Conservation (phyloP, 2,888 invertebrate genomes). For the Ecdyonurus torrentis region DNA sequence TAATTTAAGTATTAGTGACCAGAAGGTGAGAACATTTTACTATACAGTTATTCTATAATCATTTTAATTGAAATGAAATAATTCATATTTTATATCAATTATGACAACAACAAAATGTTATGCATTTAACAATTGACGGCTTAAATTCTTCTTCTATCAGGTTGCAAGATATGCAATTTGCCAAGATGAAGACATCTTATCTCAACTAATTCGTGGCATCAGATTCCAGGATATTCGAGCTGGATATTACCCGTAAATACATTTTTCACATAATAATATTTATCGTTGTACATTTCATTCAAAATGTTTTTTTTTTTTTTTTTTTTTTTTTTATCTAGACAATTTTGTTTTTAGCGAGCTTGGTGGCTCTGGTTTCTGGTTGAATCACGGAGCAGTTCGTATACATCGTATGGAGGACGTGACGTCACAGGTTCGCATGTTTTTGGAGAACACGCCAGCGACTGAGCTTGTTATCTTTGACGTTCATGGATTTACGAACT, state of each 20-base stretch:
- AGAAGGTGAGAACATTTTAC: too few species aligned
- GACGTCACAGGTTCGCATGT: slow-evolving; percentile 33
- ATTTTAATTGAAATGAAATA: too few species aligned
- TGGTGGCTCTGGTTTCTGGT: slow-evolving; percentile 30
- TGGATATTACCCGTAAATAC: slow-evolving; percentile 28
- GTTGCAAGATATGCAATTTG: slow-evolving; percentile 33
- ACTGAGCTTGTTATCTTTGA: slow-evolving; percentile 42
- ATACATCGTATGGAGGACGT: slow-evolving; percentile 31
- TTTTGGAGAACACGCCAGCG: slow-evolving; percentile 37
- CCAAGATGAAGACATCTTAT: slow-evolving; percentile 37
- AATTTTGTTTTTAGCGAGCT: too few species aligned
- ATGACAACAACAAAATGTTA: too few species aligned
- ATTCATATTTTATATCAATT: too few species aligned
- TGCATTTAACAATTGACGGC: too few species aligned
- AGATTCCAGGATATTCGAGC: slow-evolving; percentile 42
- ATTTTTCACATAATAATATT: too few species aligned
- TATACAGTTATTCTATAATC: too few species aligned
- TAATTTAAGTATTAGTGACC: not conserved
- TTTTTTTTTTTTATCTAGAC: not conserved
- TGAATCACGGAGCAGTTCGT: slow-evolving; percentile 36
- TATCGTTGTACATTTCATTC: too few species aligned
- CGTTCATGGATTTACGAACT: slow-evolving; percentile 37
- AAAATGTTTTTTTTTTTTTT: not conserved
- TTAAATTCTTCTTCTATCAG: too few species aligned
- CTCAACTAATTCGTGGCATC: slow-evolving; percentile 40